These are phyloP conservation scores for Marasmarcha lunaedactyla DNA, from an alignment of 2,888 invertebrate species.

Conservation along the genomic window DNA sequence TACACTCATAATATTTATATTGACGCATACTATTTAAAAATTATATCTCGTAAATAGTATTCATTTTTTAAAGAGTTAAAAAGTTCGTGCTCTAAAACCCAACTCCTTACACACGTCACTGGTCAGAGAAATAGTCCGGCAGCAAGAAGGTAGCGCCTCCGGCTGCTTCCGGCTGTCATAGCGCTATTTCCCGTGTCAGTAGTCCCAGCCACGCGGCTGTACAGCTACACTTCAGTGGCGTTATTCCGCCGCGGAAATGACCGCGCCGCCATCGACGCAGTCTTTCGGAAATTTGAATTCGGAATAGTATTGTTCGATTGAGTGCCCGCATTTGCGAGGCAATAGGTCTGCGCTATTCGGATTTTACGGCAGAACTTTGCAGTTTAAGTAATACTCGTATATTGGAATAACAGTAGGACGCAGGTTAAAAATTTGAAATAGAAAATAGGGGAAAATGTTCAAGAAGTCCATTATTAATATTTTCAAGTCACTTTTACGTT, in stretches of 20 bases:
- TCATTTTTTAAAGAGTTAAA: too few relatives aligned
- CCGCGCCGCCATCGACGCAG: constrained; percentile 30
- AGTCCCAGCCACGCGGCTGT: constrained; percentile 35
- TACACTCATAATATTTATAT: too few relatives aligned
- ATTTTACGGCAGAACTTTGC: too few relatives aligned
- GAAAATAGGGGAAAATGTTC: too few relatives aligned
- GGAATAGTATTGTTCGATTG: constrained; percentile 18
- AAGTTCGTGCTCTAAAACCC: too few relatives aligned
- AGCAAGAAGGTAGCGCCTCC: constrained; percentile 6
- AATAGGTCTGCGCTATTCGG: background rate
- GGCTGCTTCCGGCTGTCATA: constrained; percentile 24
- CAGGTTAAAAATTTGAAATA: too few relatives aligned
- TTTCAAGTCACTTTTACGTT: too few relatives aligned
- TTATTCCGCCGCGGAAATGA: constrained; percentile 36
- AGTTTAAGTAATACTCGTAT: too few relatives aligned
- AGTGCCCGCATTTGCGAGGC: background rate
- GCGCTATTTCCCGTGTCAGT: constrained; percentile 36
- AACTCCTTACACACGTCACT: background rate
- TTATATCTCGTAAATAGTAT: too few relatives aligned
- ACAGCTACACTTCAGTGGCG: constrained; percentile 11
- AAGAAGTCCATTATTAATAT: too few relatives aligned
- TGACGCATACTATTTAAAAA: too few relatives aligned
- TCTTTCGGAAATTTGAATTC: constrained; percentile 43
- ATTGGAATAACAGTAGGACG: too few relatives aligned
- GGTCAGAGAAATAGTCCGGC: constrained; percentile 2